Percentiles rank a stretch among this genome's conserved stretches.
These are phyloP conservation scores for Pseudachorutes palmiensis DNA, from an alignment of 1,140 invertebrate species.

Conservation along the genomic window DNA sequence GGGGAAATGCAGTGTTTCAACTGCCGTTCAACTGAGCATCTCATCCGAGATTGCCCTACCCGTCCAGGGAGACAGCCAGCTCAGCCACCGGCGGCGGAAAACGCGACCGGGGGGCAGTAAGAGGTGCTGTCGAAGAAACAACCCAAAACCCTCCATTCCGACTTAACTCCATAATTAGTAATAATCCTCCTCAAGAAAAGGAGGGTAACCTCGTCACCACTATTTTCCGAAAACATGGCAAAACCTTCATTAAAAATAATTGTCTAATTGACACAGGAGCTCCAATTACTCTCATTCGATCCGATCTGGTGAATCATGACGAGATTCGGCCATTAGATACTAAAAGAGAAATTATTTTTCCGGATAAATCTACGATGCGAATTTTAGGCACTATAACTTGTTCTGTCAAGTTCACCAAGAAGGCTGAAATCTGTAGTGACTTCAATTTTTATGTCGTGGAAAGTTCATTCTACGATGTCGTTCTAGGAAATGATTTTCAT, in stretches of 20 bases:
- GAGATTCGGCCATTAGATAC: background rate
- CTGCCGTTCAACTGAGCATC: no score
- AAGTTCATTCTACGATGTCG: background rate
- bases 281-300: background rate
- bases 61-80: no score
- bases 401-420: background rate
- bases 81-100: no score
- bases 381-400: background rate
- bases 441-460: background rate
- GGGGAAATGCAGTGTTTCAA: no score
- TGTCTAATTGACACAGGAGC: conserved; percentile 2
- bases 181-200: no score
- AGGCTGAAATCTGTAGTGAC: background rate
- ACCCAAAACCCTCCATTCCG: no score
- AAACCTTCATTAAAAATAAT: background rate
- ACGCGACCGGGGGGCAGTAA: no score
- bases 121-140: no score
- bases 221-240: background rate
- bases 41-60: no score
- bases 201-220: background rate
- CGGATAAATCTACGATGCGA: background rate
- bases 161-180: no score
- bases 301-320: background rate
- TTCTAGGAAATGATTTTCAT: conserved; percentile 4
- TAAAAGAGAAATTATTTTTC: background rate